Base-by-base conservation (phyloP, 2,113 vertebrate genomes). In the Percina caprodes region DNA sequence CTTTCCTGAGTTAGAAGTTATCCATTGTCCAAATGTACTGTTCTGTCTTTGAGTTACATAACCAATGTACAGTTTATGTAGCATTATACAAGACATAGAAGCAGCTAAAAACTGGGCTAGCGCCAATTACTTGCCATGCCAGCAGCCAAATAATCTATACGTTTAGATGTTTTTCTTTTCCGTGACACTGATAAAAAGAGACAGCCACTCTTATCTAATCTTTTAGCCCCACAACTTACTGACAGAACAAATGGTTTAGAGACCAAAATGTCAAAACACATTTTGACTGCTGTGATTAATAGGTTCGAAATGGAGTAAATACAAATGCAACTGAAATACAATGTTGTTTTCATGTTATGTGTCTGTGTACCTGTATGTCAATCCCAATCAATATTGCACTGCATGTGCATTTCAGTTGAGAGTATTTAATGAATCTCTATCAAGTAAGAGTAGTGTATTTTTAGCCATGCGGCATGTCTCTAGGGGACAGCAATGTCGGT, bases 41-140 rank as follows among this genome's bases (percentile, higher is more conserved):
- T 26, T 65, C 48, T 18, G n/a, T 33, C 39, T 73, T 30, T 14
- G 14, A n/a, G 49, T 79, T 88, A 72, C 60, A n/a, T 88, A 83
- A 91, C 48, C 66, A 26, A 63, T 6, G 55, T 49, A 77, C 65
- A 74, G 46, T 65, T 66, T 56, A 68, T 70, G 54, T 86, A 80
- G 73, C 71, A 52, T 75, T 66, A 86, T 77, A 61, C 0, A 13
- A 73, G 39, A 55, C 26, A 48, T 18, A 69, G 71, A 78, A 70
- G 81, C 66, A 83, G 67, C 77, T 82, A 58, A 84, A 88, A 89
- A 84, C 84, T 83, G 65, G 82, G 87, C 83, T 88, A 84, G 55
- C 0, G 39, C 70, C 86, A 86, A 85, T 90, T 89, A 80, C 73
- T 86, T 85, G 30, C 77, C 69, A 80, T 65, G 84, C 74, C 91